A percentile compares a stretch with the other conserved stretches of the same genome.
phyloP scores from a whole-genome alignment of 2,113 vertebrate species.

The Spheniscus mendiculus region DNA sequence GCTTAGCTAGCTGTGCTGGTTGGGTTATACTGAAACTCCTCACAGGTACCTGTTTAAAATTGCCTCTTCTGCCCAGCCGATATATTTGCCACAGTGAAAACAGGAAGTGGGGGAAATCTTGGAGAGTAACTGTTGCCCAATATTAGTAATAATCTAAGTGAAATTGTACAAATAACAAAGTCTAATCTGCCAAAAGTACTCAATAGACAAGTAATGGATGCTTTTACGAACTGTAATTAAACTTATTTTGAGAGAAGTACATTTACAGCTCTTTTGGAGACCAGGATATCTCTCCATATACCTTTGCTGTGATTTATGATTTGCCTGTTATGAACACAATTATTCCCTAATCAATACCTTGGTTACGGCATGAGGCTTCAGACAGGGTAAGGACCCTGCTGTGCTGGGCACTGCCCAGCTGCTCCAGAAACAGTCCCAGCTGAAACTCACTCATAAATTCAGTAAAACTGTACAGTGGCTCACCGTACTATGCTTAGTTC shows the following conservation, averaged over 20 bases:
- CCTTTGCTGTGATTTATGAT: background rate
- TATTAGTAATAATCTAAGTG: background rate
- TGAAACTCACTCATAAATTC: background rate
- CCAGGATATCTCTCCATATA: background rate
- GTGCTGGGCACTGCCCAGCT: background rate
- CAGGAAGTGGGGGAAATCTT: background rate
- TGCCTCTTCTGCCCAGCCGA: background rate
- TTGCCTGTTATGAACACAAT: background rate
- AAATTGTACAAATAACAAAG: background rate
- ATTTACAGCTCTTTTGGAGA: background rate
- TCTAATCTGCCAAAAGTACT: background rate
- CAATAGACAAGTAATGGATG: background rate
- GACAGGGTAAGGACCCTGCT: background rate
- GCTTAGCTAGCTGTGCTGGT: background rate
- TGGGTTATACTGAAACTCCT: background rate
- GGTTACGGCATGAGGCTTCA: background rate
- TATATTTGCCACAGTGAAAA: background rate
- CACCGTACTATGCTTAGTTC: background rate
- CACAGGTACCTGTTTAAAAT: background rate
- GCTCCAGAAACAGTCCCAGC: background rate
- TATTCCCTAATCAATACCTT: background rate
- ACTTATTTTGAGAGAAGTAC: background rate
- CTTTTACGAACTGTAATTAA: background rate
- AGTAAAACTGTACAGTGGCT: background rate
- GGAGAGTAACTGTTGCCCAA: background rate